Percentiles rank a stretch among this genome's conserved stretches.
Conservation (phyloP, 2,888 invertebrate species). For the Xylota segnis region DNA sequence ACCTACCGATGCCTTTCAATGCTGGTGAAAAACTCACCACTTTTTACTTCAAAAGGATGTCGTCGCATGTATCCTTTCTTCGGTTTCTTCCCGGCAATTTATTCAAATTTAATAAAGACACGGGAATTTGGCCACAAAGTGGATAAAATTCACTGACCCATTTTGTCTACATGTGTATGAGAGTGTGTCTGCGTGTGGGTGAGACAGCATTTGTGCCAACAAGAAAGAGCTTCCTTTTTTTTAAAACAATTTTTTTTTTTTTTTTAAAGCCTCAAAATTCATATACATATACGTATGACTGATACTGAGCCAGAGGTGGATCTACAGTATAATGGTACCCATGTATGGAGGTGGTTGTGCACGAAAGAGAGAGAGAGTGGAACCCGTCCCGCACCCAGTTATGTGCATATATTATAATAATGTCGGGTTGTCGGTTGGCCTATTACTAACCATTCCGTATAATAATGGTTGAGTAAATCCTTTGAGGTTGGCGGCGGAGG, state of each 20-base stretch:
- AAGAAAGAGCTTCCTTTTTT: constrained; percentile 37
- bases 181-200: constrained; percentile 12
- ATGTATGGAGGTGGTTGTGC: background rate
- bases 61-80: constrained; percentile 66
- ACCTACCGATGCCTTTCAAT: constrained; percentile 28
- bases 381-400: constrained; percentile 48
- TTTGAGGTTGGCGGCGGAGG: constrained; percentile 71
- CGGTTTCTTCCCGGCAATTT: constrained; percentile 76
- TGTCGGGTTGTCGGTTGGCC: constrained; percentile 75
- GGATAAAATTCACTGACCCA: constrained; percentile 78
- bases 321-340: background rate
- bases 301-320: constrained; percentile 18
- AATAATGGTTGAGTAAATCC: constrained; percentile 76
- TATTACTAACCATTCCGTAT: constrained; percentile 76
- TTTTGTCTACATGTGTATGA: constrained; percentile 47
- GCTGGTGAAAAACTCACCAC: constrained; percentile 57
- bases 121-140: constrained; percentile 78
- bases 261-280: constrained; percentile 53
- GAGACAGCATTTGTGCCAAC: constrained; percentile 37
- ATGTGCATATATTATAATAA: constrained; percentile 73
- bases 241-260: too few species aligned
- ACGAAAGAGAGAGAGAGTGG: background rate
- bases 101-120: constrained; percentile 79
- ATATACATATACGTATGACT: constrained; percentile 48
- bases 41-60: constrained; percentile 60